A percentile compares a stretch with the other conserved stretches of the same genome.
These are phyloP conservation scores for Fragum sueziense DNA, from an alignment of 2,888 invertebrate species.

Conservation along the genomic window DNA sequence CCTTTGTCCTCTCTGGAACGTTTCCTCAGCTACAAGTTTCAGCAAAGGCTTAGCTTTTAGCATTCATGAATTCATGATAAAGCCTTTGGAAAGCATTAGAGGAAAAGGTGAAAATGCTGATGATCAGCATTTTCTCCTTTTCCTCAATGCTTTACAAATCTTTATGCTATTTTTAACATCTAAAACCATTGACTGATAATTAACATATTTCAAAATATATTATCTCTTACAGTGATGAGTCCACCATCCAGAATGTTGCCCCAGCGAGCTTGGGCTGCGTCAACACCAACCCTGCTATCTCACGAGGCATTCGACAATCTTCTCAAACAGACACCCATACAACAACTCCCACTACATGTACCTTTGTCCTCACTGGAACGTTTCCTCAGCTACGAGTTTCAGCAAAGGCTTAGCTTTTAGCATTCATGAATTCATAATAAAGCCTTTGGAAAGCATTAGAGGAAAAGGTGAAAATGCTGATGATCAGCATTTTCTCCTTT, in stretches of 20 bases:
- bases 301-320: constrained; percentile 93
- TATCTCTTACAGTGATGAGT: constrained; percentile 66
- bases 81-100: no score
- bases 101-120: no score
- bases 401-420: constrained; percentile 92
- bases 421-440: no score
- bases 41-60: constrained; percentile 92
- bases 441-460: no score
- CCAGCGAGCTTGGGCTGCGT: constrained; percentile 95
- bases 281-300: constrained; percentile 93
- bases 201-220: neutral
- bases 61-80: no score
- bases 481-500: no score
- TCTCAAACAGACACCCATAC: constrained; percentile 86
- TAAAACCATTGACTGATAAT: no score
- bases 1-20: constrained; percentile 88
- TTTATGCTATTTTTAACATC: no score
- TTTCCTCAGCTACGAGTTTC: constrained; percentile 95
- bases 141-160: no score
- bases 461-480: no score
- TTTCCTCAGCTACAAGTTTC: constrained; percentile 95
- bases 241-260: constrained; percentile 87
- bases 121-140: no score
- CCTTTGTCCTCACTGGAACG: constrained; percentile 88
- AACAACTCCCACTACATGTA: constrained; percentile 62